phyloP scores from a whole-genome alignment of 2,797 vertebrate species.

The Sebastolobus alascanus region DNA sequence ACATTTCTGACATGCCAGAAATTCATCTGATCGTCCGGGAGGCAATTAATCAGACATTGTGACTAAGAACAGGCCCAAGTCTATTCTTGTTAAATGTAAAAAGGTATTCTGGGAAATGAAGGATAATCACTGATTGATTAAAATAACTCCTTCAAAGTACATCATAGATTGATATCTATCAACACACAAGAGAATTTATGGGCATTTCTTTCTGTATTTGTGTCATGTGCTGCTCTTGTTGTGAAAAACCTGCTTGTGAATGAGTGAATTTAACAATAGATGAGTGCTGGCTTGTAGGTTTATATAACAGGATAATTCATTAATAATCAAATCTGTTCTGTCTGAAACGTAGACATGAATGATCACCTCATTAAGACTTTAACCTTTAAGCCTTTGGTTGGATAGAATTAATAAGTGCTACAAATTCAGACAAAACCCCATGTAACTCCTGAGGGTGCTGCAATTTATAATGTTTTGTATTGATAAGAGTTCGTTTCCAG shows the following conservation, averaged over 20 bases:
- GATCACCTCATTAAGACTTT: conserved; percentile 7
- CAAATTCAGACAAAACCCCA: not conserved
- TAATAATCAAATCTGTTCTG: not conserved
- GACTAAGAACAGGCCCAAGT: not conserved
- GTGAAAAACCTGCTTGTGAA: not conserved
- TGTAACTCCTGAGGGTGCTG: not conserved
- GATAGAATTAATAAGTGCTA: not conserved
- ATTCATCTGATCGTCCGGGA: not conserved
- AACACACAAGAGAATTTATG: not conserved
- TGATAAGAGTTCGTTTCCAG: not conserved
- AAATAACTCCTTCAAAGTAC: not conserved
- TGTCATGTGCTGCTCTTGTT: not conserved
- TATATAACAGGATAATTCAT: not conserved
- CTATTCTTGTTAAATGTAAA: not conserved
- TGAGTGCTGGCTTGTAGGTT: not conserved
- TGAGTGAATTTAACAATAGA: not conserved
- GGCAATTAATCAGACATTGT: not conserved
- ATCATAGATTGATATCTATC: not conserved
- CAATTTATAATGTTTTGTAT: not conserved
- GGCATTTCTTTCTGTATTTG: not conserved
- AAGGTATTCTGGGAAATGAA: conserved; percentile 1
- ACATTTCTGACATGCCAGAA: not conserved
- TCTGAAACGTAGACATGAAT: not conserved
- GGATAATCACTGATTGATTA: not conserved
- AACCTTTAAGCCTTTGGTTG: not conserved